phyloP scores from a whole-genome alignment of 2,797 vertebrate genomes.

The Podargus strigoides region DNA sequence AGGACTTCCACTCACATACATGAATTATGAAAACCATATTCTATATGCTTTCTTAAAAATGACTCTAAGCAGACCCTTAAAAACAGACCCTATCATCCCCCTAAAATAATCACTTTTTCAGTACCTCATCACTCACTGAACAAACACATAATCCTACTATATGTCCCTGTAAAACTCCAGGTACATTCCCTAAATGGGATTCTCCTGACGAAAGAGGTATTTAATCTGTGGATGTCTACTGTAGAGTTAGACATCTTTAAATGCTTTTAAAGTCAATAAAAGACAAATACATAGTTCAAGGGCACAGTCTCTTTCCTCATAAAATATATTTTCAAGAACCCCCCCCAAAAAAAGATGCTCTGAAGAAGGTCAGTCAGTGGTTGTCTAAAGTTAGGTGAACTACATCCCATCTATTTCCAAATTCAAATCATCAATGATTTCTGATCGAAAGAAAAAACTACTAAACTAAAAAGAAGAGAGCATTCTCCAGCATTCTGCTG shows the following conservation, averaged over 20 bases:
- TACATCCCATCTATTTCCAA: not conserved
- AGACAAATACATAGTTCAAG: not conserved
- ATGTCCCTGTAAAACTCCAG: not conserved
- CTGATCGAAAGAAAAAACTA: not conserved
- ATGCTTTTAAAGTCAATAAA: not conserved
- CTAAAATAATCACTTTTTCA: not conserved
- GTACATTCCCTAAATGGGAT: not conserved
- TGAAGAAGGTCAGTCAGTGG: not conserved
- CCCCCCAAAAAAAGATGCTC: not conserved
- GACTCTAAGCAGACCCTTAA: not conserved
- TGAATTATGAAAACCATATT: not conserved
- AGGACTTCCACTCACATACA: not conserved
- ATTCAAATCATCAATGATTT: not conserved
- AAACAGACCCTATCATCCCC: not conserved
- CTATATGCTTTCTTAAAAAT: not conserved
- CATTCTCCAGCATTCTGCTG: no score
- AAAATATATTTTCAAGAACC: not conserved
- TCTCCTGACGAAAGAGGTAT: not conserved
- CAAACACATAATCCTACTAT: not conserved
- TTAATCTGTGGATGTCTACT: not conserved
- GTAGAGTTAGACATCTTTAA: not conserved
- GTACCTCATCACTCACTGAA: not conserved
- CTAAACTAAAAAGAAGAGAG: not conserved
- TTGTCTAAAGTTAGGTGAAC: not conserved
- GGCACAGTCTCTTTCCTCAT: not conserved